Conservation (phyloP, 2,888 invertebrate species). For the Corythucha ciliata region DNA sequence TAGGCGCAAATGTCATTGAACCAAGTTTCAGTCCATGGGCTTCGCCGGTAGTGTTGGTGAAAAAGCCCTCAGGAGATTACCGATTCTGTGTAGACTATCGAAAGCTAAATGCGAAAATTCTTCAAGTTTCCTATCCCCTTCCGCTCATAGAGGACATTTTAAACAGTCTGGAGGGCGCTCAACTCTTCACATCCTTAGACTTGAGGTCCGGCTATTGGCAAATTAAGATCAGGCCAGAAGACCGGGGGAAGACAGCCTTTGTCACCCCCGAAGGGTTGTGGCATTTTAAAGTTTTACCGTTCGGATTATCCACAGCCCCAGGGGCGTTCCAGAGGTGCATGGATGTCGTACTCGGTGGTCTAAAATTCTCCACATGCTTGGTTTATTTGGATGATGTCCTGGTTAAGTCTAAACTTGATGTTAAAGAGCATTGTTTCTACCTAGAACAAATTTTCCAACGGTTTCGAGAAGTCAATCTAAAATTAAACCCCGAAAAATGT, state of each 20-base stretch:
- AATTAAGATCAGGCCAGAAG: neutral
- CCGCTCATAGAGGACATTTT: conserved; percentile 15
- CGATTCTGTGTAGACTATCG: conserved; percentile 19
- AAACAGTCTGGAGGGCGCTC: conserved; percentile 5
- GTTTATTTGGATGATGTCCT: conserved; percentile 24
- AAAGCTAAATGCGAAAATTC: conserved; percentile 11
- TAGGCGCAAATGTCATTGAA: conserved; percentile 23
- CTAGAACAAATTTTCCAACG: conserved; percentile 4
- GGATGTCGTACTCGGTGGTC: conserved; percentile 27
- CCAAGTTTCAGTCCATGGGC: conserved; percentile 3
- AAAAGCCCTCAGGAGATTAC: conserved; percentile 12
- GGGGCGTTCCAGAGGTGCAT: conserved; percentile 1
- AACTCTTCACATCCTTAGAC: conserved; percentile 8
- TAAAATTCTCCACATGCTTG: conserved; percentile 26
- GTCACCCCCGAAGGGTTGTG: conserved; percentile 9
- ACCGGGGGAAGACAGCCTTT: conserved; percentile 13
- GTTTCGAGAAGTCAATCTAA: conserved; percentile 9
- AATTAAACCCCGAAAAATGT: conserved; percentile 16
- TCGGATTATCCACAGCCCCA: neutral
- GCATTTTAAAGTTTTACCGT: conserved; percentile 1
- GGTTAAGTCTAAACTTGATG: conserved; percentile 16
- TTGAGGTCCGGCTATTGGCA: conserved; percentile 18
- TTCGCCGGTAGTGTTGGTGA: conserved; percentile 11
- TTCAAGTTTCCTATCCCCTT: neutral
- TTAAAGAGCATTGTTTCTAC: neutral